A percentile compares a stretch with the other conserved stretches of the same genome.
Conservation (phyloP, 1,140 invertebrate genomes). For the Drosophila teissieri region DNA sequence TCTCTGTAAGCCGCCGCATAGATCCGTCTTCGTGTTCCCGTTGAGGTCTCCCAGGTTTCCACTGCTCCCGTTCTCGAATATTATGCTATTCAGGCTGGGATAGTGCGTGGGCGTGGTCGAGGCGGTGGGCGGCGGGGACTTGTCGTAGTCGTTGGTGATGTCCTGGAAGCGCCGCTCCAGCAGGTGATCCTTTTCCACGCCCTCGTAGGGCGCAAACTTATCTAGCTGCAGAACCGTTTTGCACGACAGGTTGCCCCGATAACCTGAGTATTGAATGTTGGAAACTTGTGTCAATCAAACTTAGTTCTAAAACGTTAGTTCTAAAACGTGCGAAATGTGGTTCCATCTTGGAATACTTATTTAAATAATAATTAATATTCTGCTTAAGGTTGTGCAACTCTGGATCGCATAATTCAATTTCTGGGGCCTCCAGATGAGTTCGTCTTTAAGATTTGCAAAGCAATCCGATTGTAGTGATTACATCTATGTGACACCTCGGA, state of each 20-base stretch:
- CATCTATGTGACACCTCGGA: conserved; percentile 14
- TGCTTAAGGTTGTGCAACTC: no score
- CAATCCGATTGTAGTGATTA: background rate
- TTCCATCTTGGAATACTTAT: no score
- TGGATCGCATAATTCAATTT: background rate
- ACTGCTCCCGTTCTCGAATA: conserved; percentile 68
- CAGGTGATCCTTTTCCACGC: conserved; percentile 72
- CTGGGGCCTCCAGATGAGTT: background rate
- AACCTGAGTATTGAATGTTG: conserved; percentile 46
- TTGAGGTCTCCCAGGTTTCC: conserved; percentile 68
- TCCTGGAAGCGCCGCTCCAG: conserved; percentile 81
- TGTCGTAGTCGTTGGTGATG: conserved; percentile 80
- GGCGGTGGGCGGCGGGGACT: conserved; percentile 77
- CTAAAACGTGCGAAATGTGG: background rate
- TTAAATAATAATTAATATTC: no score
- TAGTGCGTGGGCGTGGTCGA: conserved; percentile 73
- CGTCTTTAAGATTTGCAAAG: background rate
- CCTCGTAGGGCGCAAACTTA: conserved; percentile 73
- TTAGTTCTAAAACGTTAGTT: background rate
- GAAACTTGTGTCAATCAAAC: background rate
- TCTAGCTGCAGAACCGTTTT: conserved; percentile 81
- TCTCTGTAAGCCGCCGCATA: conserved; percentile 51
- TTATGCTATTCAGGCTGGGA: conserved; percentile 76
- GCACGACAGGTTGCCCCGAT: conserved; percentile 82
- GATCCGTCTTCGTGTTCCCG: conserved; percentile 74